Evolutionary conservation across 1,140 invertebrate genomes (phyloP), one percentile per base, ranked within the genome.

Genomic region (Pteromalus puparum): DNA sequence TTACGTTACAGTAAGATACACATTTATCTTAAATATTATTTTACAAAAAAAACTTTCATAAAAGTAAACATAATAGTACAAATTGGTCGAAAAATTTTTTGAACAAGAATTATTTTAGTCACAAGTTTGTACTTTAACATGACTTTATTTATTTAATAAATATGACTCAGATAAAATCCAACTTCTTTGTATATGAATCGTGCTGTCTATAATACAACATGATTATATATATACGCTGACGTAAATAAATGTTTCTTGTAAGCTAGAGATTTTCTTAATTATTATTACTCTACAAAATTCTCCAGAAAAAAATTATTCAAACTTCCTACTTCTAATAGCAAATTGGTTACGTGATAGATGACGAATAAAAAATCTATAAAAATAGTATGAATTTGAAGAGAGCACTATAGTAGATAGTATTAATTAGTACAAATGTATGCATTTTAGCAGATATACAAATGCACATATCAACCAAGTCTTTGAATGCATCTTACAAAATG

Each of bases 351-450:
- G 34, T 76, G 24, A 81, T 72, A n/a, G 28, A 53, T 1, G 28
- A 82, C 81, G 24, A 79, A 86, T 83, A 80, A 75, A 83, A 86
- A 83, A 70, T 68, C 67, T 86, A 86, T 80, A 86, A 83, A 84
- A 84, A 84, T 82, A 84, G 67, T 77, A 84, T 82, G 67, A 83
- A 83, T 83, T 80, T 15, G 74, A 81, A 83, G 75, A 86, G 73
- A 84, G 83, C 75, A 61, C 72, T 81, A 75, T 18, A 30, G 46
- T 18, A 30, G 46, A 70, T 26, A 75, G 7, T 34, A 81, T 81
- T 26, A n/a, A 28, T 28, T 12, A 48, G 80, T 75, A 74, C 42
- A 65, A 80, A 42, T 65, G 21, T 75, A 67, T 65, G 65, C 28
- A 42, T 21, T 79, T 65, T 13, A 74, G 38, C 61, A 79, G 9